Base-by-base conservation (phyloP, 2,797 vertebrate genomes). In the Diplodus puntazzo region DNA sequence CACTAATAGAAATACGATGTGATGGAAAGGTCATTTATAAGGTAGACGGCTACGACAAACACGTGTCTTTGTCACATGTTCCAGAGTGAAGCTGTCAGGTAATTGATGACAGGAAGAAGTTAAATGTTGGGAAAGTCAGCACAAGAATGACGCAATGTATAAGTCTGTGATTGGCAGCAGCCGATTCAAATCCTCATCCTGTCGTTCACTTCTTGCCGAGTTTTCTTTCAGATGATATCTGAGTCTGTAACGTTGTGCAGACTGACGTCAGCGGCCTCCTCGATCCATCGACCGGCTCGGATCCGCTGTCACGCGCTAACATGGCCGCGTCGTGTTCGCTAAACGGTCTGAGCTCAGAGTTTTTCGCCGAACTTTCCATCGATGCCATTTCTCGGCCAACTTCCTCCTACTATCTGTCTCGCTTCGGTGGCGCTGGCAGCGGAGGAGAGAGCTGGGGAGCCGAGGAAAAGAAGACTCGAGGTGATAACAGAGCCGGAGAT, bases 401-500 rank as follows among this genome's bases (percentile, higher is more conserved):
- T 91, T 88, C 80, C 75, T 80, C 60, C 79, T 80, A 4, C 64
- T 84, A 88, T 89, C 87, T 80, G 81, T 87, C 81, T 86, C 65
- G 80, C 88, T 85, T 76, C 10, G 43, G 23, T 52, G 86, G 72
- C 46, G 73, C n/a, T 25, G 80, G 82, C 73, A 23, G 81, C 30
- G 79, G 82, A 85, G 80, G 68, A 80, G 84, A 78, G 52, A 71
- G 71, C 58, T n/a, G 69, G 45, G 54, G 62, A 25, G 30, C 1
- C 42, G 23, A 46, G 71, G 27, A 45, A 43, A 3, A 3, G 79
- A 73, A 83, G 82, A 86, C 84, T 83, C 5, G 34, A 54, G 65
- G 87, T 74, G 88, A 89, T 91, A 91, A 87, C 79, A 39, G 74
- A 84, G 72, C 58, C 55, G 17, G 49, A 88, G 85, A 89, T 89